A percentile compares a stretch with the other conserved stretches of the same genome.
These are phyloP conservation scores for Coregonus sp. DNA, from an alignment of 2,797 vertebrate species.

Conservation along the genomic window DNA sequence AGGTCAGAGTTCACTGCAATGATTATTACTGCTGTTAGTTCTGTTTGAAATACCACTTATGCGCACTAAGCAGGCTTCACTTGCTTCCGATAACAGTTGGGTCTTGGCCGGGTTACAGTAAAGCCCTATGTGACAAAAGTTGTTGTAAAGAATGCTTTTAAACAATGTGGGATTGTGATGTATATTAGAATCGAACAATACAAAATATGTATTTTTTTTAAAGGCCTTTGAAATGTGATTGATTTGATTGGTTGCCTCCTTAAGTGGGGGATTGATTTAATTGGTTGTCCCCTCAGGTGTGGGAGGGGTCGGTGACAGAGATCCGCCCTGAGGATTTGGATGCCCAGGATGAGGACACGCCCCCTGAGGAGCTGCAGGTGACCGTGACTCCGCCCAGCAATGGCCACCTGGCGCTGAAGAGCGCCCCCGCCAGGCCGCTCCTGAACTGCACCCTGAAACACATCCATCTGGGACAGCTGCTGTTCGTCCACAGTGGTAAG, in stretches of 20 bases:
- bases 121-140: neutral
- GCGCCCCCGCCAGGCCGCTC: slow-evolving; percentile 74
- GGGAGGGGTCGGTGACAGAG: slow-evolving; percentile 85
- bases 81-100: neutral
- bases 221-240: too few relatives aligned
- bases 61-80: neutral
- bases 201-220: too few relatives aligned
- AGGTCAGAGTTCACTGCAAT: neutral
- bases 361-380: slow-evolving; percentile 77
- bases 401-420: slow-evolving; percentile 85
- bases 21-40: neutral
- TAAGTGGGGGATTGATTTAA: neutral
- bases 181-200: too few relatives aligned
- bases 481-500: slow-evolving; percentile 88
- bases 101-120: neutral
- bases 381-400: slow-evolving; percentile 85
- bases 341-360: slow-evolving; percentile 81
- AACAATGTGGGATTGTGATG: neutral
- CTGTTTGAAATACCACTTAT: neutral
- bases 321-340: slow-evolving; percentile 80
- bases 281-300: slow-evolving; percentile 75
- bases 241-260: neutral
- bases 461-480: slow-evolving; percentile 80
- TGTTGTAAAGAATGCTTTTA: too few relatives aligned
- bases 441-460: slow-evolving; percentile 89